A percentile compares a stretch with the other conserved stretches of the same genome.
phyloP scores from a whole-genome alignment of 2,797 vertebrate species.

The Garrulus glandarius region DNA sequence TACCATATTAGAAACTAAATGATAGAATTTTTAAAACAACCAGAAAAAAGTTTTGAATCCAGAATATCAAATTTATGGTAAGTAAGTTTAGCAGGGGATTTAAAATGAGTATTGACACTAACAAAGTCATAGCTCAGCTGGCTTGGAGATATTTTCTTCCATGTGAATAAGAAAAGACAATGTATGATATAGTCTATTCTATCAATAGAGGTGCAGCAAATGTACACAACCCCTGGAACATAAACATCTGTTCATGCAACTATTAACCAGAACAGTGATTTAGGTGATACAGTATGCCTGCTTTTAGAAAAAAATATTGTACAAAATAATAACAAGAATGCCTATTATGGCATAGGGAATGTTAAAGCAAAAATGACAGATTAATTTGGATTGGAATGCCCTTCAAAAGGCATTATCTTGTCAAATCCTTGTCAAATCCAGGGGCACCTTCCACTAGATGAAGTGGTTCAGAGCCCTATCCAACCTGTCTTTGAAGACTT shows the following conservation, averaged over 20 bases:
- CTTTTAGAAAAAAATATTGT: neutral
- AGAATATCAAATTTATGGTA: neutral
- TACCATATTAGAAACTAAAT: neutral
- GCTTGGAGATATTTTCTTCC: neutral
- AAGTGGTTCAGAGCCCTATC: neutral
- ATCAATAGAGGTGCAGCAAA: neutral
- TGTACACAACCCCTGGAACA: neutral
- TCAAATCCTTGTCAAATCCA: no score
- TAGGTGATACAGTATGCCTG: neutral
- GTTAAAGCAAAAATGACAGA: neutral
- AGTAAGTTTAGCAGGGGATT: neutral
- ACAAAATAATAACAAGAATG: neutral
- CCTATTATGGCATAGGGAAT: neutral
- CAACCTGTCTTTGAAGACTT: neutral
- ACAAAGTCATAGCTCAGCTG: neutral
- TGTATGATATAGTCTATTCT: neutral
- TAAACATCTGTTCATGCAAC: neutral
- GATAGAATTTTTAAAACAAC: fast-evolving
- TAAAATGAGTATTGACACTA: neutral
- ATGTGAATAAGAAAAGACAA: neutral
- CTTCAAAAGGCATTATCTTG: neutral
- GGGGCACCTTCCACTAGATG: fast-evolving
- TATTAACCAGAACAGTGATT: neutral
- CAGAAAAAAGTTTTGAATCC: neutral
- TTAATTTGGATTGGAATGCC: neutral